Conservation (phyloP, 1,140 invertebrate species). For the Stenopsyche tienmushanensis region DNA sequence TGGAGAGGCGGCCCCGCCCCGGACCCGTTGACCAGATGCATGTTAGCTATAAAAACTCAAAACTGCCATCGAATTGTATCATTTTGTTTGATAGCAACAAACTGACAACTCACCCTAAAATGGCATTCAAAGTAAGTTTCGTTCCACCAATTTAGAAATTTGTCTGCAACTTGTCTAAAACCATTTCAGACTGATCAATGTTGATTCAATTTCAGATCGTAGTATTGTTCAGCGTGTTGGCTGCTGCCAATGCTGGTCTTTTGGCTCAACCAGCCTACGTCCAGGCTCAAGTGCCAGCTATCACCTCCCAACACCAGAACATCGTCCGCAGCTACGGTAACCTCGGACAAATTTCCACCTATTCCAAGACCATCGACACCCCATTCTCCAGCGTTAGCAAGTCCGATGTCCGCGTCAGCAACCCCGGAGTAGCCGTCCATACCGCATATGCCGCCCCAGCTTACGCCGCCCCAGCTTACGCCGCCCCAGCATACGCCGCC, state of each 20-base stretch:
- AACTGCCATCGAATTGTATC: neutral
- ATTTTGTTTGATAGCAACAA: slow-evolving; percentile 5
- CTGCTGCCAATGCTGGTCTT: slow-evolving; percentile 42
- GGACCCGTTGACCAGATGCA: neutral
- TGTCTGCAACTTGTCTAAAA: neutral
- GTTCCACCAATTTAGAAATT: neutral
- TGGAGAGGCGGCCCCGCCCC: neutral
- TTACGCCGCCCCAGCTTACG: slow-evolving; percentile 37
- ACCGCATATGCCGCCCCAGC: slow-evolving; percentile 36
- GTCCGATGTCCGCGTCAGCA: slow-evolving; percentile 63
- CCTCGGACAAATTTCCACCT: slow-evolving; percentile 62
- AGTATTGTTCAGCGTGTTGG: slow-evolving; percentile 49
- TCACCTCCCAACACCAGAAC: slow-evolving; percentile 63
- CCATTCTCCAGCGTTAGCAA: slow-evolving; percentile 69
- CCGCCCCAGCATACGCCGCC: slow-evolving; percentile 17
- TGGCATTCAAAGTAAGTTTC: slow-evolving; percentile 24
- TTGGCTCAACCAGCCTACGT: slow-evolving; percentile 18
- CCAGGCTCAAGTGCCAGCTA: slow-evolving; percentile 49
- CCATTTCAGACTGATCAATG: too few species aligned
- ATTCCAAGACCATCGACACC: slow-evolving; percentile 65
- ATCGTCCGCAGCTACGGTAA: slow-evolving; percentile 64
- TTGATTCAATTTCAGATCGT: slow-evolving; percentile 49
- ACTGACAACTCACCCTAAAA: slow-evolving; percentile 12
- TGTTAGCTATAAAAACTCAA: slow-evolving; percentile 5
- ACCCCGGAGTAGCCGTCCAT: slow-evolving; percentile 57